These are phyloP conservation scores for Cyprinodon brontotheroides DNA, from an alignment of 2,113 vertebrate species.

Conservation along the genomic window DNA sequence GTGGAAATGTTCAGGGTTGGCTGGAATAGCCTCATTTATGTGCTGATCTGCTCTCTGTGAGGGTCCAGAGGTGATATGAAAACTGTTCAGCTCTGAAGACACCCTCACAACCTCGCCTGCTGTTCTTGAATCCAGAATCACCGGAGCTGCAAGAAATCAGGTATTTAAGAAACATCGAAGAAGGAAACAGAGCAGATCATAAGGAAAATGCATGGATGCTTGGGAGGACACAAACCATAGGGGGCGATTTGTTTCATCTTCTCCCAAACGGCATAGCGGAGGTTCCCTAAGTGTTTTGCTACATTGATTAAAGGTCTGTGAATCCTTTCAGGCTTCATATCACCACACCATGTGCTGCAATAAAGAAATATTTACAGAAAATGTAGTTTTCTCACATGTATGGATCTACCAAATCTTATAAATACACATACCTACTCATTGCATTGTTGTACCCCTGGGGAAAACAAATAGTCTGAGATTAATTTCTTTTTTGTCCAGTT, in stretches of 20 bases:
- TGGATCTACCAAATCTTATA: neutral
- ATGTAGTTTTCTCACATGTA: neutral
- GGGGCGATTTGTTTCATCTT: slow-evolving; percentile 60
- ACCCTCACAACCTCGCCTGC: slow-evolving; percentile 23
- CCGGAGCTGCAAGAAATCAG: slow-evolving; percentile 36
- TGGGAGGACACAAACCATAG: slow-evolving; percentile 49
- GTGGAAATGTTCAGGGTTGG: slow-evolving; percentile 32
- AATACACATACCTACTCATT: slow-evolving; percentile 30
- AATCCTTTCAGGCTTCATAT: slow-evolving; percentile 1
- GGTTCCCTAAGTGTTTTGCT: slow-evolving; percentile 55
- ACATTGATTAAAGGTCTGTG: slow-evolving; percentile 49
- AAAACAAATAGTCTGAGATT: neutral
- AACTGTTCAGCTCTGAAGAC: slow-evolving; percentile 27
- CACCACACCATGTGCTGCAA: slow-evolving; percentile 20
- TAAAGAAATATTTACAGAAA: neutral
- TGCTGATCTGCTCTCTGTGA: neutral
- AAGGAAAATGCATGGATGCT: neutral
- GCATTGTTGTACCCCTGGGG: slow-evolving; percentile 33
- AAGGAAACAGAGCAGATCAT: neutral
- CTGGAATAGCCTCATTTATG: slow-evolving; percentile 6
- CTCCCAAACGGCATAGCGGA: slow-evolving; percentile 57
- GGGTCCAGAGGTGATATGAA: slow-evolving; percentile 6
- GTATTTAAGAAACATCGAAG: neutral
- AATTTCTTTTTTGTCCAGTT: neutral
- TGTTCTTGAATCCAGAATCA: slow-evolving; percentile 59